Evolutionary conservation across 2,888 invertebrate species (phyloP), one percentile per base, ranked within the genome.

Genomic region (Meganola albula): DNA sequence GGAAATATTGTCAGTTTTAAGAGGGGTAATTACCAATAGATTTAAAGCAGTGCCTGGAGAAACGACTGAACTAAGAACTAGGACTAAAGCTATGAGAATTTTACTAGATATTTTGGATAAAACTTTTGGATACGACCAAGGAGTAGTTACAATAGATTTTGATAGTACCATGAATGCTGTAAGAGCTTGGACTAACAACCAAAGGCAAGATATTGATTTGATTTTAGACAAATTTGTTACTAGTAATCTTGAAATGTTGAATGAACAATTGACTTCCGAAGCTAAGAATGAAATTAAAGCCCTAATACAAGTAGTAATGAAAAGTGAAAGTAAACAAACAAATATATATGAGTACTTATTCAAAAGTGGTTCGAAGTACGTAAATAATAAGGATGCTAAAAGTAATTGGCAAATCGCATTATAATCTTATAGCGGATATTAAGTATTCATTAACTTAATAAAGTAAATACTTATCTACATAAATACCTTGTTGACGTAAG

Each of bases 31-130:
- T 4, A 48, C 20, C 2, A 36, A 55, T 8, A 57, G 61, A 37
- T 59, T 56, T 30, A 66, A 60, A 37, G 16, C 48, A 16, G 30
- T 47, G 16, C 14, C 30, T 25, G 48, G 30, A 1, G 22, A 37
- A 4, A 34, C 49, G 3, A 21, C 34, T 2, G 31, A 39, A 2
- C 20, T 52, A 1, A 50, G 47, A 26, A 38, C 21, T 1, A 53
- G 27, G 27, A 50, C 48, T 3, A 63, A 58, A 48, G 67, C 69
- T 11, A 25, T 48, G 1, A 43, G 56, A 5, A 55, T 72, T 16
- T 34, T 74, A 3, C 10, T 71, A 4, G 69, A 72, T 34, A 57
- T 75, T 2, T 37, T 74, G 6, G 65, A 74, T 22, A 59, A 54
- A 48, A 48, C 66, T 0, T 59, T 69, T 26, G 34, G 38, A 21